Evolutionary conservation across 2,888 invertebrate species (phyloP).

Genomic region (Chloroclystis v-ata): DNA sequence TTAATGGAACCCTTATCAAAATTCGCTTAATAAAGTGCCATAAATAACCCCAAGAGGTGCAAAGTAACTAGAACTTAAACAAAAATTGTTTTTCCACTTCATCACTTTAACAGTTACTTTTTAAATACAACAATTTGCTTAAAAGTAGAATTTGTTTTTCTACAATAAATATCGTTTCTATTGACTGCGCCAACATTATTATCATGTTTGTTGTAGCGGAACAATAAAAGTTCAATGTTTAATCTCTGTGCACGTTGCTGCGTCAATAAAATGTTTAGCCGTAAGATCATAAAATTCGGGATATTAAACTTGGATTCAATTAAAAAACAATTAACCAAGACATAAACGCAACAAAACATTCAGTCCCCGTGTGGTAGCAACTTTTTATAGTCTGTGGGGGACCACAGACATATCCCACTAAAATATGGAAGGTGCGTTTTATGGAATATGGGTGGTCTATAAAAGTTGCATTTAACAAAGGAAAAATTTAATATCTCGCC

Average conservation of each 20-base stretch:
- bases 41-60: too few species aligned
- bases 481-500: conserved; percentile 3
- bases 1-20: not conserved
- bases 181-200: not conserved
- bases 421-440: conserved; percentile 30
- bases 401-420: conserved; percentile 37
- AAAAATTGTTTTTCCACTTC: too few species aligned
- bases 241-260: too few species aligned
- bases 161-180: not conserved
- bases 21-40: not conserved
- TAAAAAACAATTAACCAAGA: conserved; percentile 14
- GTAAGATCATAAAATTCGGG: not conserved
- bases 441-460: conserved; percentile 26
- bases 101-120: too few species aligned
- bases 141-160: too few species aligned
- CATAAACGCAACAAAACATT: conserved; percentile 23
- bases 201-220: too few species aligned
- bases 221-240: not conserved
- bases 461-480: conserved; percentile 15
- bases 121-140: too few species aligned
- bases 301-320: conserved; percentile 4
- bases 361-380: conserved; percentile 31
- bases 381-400: conserved; percentile 46
- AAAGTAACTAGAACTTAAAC: too few species aligned
- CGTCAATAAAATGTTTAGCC: not conserved